Percentiles rank a stretch among this genome's conserved stretches.
phyloP scores from a whole-genome alignment of 2,797 vertebrate species.

The Onychomys leucogaster region DNA sequence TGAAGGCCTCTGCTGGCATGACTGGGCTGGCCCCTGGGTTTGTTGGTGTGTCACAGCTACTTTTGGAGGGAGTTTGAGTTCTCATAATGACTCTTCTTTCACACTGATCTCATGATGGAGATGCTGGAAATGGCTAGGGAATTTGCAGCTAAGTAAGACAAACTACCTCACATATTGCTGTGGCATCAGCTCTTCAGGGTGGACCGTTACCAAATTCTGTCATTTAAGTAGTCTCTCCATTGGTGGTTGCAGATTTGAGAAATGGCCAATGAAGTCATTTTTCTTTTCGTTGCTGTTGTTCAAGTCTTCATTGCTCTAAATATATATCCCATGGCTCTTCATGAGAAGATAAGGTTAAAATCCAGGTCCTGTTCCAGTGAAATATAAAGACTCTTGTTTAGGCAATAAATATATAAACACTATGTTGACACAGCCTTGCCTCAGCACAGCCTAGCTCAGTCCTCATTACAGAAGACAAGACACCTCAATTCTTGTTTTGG shows the following conservation, averaged over 20 bases:
- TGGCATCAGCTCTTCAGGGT: no score
- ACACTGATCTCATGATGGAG: neutral
- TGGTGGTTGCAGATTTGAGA: neutral
- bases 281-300: neutral
- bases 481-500: neutral
- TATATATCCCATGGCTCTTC: neutral
- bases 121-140: neutral
- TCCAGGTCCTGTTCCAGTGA: neutral
- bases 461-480: neutral
- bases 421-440: rapidly evolving
- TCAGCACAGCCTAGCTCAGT: neutral
- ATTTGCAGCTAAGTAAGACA: neutral
- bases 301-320: neutral
- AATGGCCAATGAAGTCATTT: rapidly evolving
- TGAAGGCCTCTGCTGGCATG: neutral
- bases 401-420: neutral
- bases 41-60: rapidly evolving
- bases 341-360: neutral
- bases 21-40: rapidly evolving
- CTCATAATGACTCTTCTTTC: no score
- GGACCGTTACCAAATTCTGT: rapidly evolving
- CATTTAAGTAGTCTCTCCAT: neutral
- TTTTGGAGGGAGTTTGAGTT: neutral
- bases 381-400: neutral
- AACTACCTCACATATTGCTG: neutral